These are phyloP conservation scores for Proisotoma minuta DNA, from an alignment of 2,888 invertebrate genomes.

Conservation along the genomic window DNA sequence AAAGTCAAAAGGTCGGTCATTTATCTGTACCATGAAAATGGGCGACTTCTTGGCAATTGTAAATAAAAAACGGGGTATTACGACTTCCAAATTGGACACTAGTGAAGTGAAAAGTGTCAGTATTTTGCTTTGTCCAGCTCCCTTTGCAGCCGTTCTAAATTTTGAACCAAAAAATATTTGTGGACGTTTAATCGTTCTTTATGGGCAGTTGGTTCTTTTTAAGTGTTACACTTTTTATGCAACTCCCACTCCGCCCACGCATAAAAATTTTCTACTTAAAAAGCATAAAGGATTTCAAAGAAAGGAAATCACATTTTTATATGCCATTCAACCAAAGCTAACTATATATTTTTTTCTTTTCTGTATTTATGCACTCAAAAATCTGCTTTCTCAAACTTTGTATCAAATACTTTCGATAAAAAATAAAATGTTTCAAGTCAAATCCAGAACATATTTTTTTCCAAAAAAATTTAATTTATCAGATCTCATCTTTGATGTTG, in stretches of 20 bases:
- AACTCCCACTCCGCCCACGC: conserved; percentile 30
- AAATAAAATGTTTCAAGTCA: no score
- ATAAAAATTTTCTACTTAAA: conserved; percentile 37
- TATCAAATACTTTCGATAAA: no score
- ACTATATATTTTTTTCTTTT: no score
- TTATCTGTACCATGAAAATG: no score
- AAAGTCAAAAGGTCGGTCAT: not conserved
- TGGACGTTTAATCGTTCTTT: no score
- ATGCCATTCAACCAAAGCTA: not conserved
- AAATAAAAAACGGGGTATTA: conserved; percentile 20
- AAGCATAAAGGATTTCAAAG: conserved; percentile 18
- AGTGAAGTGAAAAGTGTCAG: conserved; percentile 25
- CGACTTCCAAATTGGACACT: conserved; percentile 23
- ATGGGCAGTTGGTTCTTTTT: not conserved
- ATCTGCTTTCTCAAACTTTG: no score
- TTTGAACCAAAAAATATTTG: not conserved
- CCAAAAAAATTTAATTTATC: no score
- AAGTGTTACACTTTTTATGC: conserved; percentile 8
- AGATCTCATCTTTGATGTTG: no score
- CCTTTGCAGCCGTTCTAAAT: not conserved
- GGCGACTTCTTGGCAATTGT: no score
- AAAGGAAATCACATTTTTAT: not conserved
- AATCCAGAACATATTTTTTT: no score
- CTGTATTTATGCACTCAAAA: no score
- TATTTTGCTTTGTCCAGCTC: conserved; percentile 15